Conservation (phyloP, 2,888 invertebrate genomes). For the Erpobdella octoculata region DNA sequence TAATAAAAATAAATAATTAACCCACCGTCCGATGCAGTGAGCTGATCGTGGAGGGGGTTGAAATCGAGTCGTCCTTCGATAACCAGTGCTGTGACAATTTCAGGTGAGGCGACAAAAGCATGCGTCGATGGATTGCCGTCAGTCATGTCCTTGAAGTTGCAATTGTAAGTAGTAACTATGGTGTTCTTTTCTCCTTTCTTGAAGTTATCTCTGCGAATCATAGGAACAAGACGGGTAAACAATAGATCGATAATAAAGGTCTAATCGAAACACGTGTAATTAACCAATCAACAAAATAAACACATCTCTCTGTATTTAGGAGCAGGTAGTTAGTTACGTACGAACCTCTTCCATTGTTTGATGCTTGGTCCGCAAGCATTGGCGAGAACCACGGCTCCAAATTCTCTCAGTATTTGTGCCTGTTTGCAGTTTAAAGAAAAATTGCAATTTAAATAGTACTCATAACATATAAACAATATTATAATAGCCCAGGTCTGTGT, state of each 20-base stretch:
- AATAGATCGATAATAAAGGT: no score
- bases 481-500: no score
- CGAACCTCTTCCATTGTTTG: conserved; percentile 88
- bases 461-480: not conserved
- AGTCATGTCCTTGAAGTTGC: conserved; percentile 89
- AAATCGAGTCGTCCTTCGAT: conserved; percentile 80
- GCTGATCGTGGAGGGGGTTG: conserved; percentile 78
- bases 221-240: no score
- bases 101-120: conserved; percentile 93
- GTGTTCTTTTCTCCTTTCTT: conserved; percentile 99
- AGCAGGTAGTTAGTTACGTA: no score
- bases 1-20: no score
- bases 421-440: conserved; percentile 38
- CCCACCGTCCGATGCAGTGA: conserved; percentile 65
- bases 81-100: conserved; percentile 87
- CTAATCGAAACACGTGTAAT: no score
- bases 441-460: not conserved
- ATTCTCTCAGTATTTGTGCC: conserved; percentile 74
- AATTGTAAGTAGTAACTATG: conserved; percentile 96
- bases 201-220: conserved; percentile 70
- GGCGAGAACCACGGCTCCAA: conserved; percentile 89
- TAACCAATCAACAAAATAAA: no score
- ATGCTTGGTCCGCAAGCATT: conserved; percentile 98
- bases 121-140: conserved; percentile 91
- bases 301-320: no score